Evolutionary conservation across 2,888 invertebrate species (phyloP).

Genomic region (Leptopterna dolabrata): DNA sequence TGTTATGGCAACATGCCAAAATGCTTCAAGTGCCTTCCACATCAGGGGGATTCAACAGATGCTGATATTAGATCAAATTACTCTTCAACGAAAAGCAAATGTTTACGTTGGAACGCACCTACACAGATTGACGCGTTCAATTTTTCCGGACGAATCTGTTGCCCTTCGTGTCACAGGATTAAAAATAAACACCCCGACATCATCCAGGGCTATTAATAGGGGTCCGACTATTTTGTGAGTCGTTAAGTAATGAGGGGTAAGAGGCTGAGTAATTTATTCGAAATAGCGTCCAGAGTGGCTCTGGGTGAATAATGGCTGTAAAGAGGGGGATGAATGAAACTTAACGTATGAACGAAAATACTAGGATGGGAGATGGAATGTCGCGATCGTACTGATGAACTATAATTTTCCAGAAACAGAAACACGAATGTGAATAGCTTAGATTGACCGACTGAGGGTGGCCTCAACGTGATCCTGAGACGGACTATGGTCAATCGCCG

Average conservation of each 20-base stretch:
- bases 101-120: neutral
- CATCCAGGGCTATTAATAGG: neutral
- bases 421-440: no score
- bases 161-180: neutral
- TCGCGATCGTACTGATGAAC: no score
- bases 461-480: no score
- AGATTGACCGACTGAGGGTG: no score
- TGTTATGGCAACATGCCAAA: no score
- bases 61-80: neutral
- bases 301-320: no score
- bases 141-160: neutral
- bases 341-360: no score
- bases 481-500: no score
- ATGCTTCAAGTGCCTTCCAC: no score
- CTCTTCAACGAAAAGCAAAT: neutral
- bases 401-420: no score
- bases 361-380: no score
- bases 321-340: no score
- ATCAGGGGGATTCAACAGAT: neutral
- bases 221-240: neutral
- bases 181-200: slow-evolving; percentile 8
- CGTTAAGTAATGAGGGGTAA: neutral
- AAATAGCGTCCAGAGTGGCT: neutral
- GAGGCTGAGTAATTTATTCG: neutral
- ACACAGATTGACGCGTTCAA: neutral